These are phyloP conservation scores for Drosophila buzzatii DNA, from an alignment of 2,888 invertebrate species.

Conservation along the genomic window DNA sequence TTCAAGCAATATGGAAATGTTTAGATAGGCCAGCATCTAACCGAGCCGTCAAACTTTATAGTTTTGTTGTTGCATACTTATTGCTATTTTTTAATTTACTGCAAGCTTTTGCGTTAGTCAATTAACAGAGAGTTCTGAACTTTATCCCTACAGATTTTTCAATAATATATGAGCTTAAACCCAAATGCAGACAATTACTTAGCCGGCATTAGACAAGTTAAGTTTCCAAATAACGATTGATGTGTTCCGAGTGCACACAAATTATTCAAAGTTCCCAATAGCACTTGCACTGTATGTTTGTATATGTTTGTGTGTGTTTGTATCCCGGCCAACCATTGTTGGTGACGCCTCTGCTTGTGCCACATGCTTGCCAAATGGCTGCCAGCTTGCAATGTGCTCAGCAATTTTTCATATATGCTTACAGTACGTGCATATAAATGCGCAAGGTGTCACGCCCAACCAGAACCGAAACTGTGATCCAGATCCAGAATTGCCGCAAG, in stretches of 20 bases:
- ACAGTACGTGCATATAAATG: slow-evolving; percentile 72
- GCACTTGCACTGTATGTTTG: slow-evolving; percentile 8
- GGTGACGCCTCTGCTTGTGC: slow-evolving; percentile 23
- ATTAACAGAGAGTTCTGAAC: background rate
- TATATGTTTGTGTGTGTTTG: too few species aligned
- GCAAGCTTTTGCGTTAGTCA: background rate
- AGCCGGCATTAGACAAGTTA: slow-evolving; percentile 30
- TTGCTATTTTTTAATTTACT: background rate
- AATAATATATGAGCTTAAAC: slow-evolving; percentile 5
- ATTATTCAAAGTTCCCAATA: slow-evolving; percentile 35
- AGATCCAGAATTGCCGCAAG: slow-evolving; percentile 46
- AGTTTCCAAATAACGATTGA: slow-evolving; percentile 39
- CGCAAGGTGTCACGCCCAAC: slow-evolving; percentile 35
- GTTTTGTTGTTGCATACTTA: background rate
- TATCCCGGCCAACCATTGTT: background rate
- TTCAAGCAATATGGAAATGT: background rate
- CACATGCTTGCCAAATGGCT: slow-evolving; percentile 33
- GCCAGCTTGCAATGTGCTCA: slow-evolving; percentile 23
- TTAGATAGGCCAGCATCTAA: background rate
- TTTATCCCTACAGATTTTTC: background rate
- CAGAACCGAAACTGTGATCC: slow-evolving; percentile 6
- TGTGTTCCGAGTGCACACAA: slow-evolving; percentile 27
- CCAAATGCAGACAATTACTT: slow-evolving; percentile 13
- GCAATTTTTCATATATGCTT: slow-evolving; percentile 67
- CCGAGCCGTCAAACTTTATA: background rate